Percentiles rank a stretch among this genome's conserved stretches.
Conservation (phyloP, 2,888 invertebrate species). For the Piscicola geometra region DNA sequence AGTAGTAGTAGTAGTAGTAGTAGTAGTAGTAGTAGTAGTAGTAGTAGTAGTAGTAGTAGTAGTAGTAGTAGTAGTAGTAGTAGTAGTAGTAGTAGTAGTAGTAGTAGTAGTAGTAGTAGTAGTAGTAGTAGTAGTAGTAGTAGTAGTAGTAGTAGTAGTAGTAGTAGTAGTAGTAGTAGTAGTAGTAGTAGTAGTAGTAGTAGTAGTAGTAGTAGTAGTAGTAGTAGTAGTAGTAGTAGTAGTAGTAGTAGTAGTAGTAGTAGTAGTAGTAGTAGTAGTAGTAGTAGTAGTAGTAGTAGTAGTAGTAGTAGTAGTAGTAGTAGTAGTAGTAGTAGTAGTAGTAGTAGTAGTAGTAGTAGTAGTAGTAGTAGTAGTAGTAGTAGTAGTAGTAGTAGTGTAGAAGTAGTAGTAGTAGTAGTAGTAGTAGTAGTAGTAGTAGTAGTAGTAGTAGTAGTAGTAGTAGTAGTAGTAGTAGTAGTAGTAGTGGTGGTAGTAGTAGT, state of each 20-base stretch:
- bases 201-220: slow-evolving; percentile 38
- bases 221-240: slow-evolving; percentile 35
- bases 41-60: slow-evolving; percentile 38
- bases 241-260: slow-evolving; percentile 36
- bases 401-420: too few relatives aligned
- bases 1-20: slow-evolving; percentile 38
- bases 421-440: too few relatives aligned
- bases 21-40: slow-evolving; percentile 38
- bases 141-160: slow-evolving; percentile 38
- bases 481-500: too few relatives aligned
- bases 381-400: too few relatives aligned
- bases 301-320: too few relatives aligned
- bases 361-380: too few relatives aligned
- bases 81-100: slow-evolving; percentile 38
- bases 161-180: slow-evolving; percentile 37
- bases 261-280: slow-evolving; percentile 32
- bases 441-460: too few relatives aligned
- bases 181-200: slow-evolving; percentile 38
- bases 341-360: too few relatives aligned
- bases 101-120: slow-evolving; percentile 38
- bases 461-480: too few relatives aligned
- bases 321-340: too few relatives aligned
- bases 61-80: slow-evolving; percentile 38
- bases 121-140: slow-evolving; percentile 38
- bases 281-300: slow-evolving; percentile 12